Percentiles rank a stretch among this genome's conserved stretches.
Conservation (phyloP, 2,888 invertebrate species). For the Belgica antarctica region DNA sequence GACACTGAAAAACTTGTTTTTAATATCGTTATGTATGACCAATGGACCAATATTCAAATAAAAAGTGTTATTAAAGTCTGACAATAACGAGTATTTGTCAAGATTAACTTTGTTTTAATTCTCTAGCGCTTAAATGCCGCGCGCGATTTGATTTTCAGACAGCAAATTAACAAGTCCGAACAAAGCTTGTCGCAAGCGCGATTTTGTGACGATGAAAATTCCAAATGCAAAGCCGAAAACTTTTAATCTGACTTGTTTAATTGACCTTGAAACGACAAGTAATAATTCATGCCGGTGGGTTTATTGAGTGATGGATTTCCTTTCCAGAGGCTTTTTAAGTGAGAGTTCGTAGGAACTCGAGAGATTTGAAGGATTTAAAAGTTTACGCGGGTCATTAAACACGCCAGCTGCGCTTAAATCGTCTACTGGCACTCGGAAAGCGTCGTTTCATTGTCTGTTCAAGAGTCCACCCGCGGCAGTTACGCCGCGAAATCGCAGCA, state of each 20-base stretch:
- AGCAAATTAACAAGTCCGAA: constrained; percentile 2
- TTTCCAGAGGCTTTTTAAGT: neutral
- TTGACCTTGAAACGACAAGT: constrained; percentile 20
- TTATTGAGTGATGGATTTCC: neutral
- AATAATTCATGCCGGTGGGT: constrained; percentile 3
- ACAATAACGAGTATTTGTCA: constrained; percentile 43
- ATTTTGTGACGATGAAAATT: neutral
- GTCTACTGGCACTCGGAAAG: neutral
- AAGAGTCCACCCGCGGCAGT: neutral
- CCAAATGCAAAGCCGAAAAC: too few species aligned
- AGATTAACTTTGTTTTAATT: constrained; percentile 43
- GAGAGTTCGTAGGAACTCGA: neutral
- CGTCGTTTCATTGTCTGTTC: neutral
- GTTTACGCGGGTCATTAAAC: neutral
- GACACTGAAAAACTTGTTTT: constrained; percentile 33
- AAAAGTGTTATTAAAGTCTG: constrained; percentile 39
- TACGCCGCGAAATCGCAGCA: neutral
- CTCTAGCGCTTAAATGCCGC: neutral
- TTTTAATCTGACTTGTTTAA: constrained; percentile 15
- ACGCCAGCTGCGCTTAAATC: neutral
- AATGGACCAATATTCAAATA: constrained; percentile 26
- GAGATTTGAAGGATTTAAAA: neutral
- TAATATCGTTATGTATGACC: constrained; percentile 20
- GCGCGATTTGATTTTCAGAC: constrained; percentile 27
- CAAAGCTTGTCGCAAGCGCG: neutral